Percentiles rank a stretch among this genome's conserved stretches.
phyloP scores from a whole-genome alignment of 2,888 invertebrate species.

The Trichopoda pennipes region DNA sequence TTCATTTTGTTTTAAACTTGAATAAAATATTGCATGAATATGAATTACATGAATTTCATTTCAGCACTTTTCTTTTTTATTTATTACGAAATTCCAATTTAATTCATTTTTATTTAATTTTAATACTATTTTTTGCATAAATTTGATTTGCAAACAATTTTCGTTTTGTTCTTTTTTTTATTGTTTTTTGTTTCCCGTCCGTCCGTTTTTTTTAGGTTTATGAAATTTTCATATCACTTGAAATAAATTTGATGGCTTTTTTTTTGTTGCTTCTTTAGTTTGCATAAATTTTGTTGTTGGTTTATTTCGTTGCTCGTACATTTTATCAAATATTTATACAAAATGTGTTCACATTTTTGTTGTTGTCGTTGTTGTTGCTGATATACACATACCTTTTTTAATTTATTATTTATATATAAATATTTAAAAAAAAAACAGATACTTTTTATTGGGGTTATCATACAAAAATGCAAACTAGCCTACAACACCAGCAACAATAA shows the following conservation, averaged over 20 bases:
- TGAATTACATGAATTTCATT: conserved; percentile 25
- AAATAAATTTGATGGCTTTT: conserved; percentile 59
- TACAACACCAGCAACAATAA: conserved; percentile 26
- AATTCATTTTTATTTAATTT: conserved; percentile 34
- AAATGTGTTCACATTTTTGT: conserved; percentile 54
- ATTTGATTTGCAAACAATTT: conserved; percentile 53
- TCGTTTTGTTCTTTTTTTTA: no score
- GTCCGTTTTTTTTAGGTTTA: conserved; percentile 14
- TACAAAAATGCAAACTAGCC: conserved; percentile 60
- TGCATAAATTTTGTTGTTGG: conserved; percentile 43
- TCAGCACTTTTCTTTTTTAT: conserved; percentile 2
- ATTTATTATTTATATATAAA: conserved; percentile 42
- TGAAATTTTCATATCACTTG: conserved; percentile 59
- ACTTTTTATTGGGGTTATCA: conserved; percentile 66
- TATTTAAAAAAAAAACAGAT: conserved; percentile 41
- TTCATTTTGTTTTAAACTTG: conserved; percentile 39
- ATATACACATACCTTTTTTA: conserved; percentile 33
- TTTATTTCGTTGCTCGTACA: conserved; percentile 31
- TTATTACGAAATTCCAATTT: conserved; percentile 43
- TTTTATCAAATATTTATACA: conserved; percentile 60
- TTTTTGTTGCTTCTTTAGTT: conserved; percentile 47
- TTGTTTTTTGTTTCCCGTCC: no score
- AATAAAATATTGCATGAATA: conserved; percentile 35
- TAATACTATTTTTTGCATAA: conserved; percentile 41
- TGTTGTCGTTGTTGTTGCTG: background rate